Conservation (phyloP, 1,140 invertebrate species). For the Alviniconcha marisindica region DNA sequence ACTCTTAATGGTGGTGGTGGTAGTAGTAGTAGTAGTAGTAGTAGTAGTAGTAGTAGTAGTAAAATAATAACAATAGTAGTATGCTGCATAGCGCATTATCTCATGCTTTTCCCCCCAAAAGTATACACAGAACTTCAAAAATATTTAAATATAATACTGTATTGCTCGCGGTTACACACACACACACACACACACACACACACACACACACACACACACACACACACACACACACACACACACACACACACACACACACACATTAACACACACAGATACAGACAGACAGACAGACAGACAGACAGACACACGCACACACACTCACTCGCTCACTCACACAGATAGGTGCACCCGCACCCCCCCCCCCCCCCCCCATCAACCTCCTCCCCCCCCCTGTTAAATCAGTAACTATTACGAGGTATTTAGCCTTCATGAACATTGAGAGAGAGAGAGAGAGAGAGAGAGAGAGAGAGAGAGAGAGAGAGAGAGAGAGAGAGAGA, state of each 20-base stretch:
- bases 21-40: too few relatives aligned
- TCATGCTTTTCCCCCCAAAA: too few relatives aligned
- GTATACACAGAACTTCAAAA: not conserved
- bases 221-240: constrained; percentile 24
- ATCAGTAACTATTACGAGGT: not conserved
- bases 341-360: not conserved
- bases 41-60: too few relatives aligned
- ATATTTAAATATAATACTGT: not conserved
- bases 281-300: not conserved
- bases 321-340: not conserved
- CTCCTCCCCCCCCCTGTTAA: not conserved
- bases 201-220: constrained; percentile 27
- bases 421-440: not conserved
- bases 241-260: constrained; percentile 22
- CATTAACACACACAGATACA: not conserved
- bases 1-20: too few relatives aligned
- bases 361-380: not conserved
- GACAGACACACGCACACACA: not conserved
- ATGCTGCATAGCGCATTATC: too few relatives aligned
- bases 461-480: too few relatives aligned
- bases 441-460: too few relatives aligned
- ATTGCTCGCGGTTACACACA: not conserved
- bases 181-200: constrained; percentile 27
- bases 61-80: too few relatives aligned
- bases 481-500: too few relatives aligned